Percentiles rank a stretch among this genome's conserved stretches.
Conservation (phyloP, 2,888 invertebrate genomes). For the Cataglyphis cursor region DNA sequence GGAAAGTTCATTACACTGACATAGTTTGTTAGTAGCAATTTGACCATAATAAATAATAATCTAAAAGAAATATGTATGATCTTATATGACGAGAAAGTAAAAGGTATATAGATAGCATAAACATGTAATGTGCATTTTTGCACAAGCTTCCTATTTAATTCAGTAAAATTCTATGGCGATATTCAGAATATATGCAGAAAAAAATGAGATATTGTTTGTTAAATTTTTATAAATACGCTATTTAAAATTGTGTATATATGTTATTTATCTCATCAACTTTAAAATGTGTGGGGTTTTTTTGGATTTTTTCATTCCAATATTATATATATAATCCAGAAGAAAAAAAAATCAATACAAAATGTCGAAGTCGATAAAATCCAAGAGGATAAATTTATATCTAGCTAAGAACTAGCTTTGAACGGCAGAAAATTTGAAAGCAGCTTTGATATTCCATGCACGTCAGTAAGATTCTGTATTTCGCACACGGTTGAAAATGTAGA, state of each 20-base stretch:
- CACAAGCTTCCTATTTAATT: neutral
- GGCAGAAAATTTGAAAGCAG: constrained; percentile 4
- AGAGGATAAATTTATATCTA: neutral
- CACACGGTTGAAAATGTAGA: neutral
- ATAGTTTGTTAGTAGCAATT: neutral
- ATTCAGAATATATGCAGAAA: neutral
- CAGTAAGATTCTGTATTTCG: neutral
- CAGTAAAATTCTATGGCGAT: neutral
- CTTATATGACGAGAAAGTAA: neutral
- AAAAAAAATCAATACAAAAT: neutral
- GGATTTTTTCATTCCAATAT: neutral
- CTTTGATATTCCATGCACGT: constrained; percentile 1
- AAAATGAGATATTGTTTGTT: neutral
- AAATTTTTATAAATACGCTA: constrained; percentile 2
- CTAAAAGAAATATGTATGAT: neutral
- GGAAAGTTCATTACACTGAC: neutral
- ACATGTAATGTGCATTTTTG: neutral
- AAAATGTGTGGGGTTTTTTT: neutral
- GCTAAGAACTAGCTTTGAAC: neutral
- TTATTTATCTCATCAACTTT: neutral
- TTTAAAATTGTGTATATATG: neutral
- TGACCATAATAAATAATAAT: neutral
- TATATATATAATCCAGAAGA: neutral
- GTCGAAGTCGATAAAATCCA: neutral
- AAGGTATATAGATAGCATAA: neutral